A percentile compares a stretch with the other conserved stretches of the same genome.
These are phyloP conservation scores for Strigops habroptila DNA, from an alignment of 2,113 vertebrate species.

Conservation along the genomic window DNA sequence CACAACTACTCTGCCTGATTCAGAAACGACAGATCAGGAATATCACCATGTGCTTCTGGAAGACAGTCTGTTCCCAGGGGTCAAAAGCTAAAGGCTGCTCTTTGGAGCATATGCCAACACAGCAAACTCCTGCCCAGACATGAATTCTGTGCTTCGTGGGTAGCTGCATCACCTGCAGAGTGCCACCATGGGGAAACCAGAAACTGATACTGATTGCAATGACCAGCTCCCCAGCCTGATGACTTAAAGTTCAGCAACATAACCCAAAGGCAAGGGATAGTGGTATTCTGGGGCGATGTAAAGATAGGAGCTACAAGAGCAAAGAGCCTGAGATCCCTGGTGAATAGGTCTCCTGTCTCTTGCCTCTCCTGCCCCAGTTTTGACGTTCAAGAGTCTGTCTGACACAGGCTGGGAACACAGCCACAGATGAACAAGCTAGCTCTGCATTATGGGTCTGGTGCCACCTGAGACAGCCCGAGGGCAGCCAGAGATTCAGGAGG, in stretches of 20 bases:
- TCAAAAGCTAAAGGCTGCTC: background rate
- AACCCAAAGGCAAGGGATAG: background rate
- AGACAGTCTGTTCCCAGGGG: background rate
- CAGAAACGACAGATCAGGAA: background rate
- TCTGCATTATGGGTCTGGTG: background rate
- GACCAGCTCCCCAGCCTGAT: background rate
- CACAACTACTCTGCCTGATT: background rate
- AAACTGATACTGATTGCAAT: background rate
- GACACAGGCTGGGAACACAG: background rate
- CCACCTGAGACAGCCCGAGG: background rate
- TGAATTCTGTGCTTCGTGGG: background rate
- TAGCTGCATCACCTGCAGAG: background rate
- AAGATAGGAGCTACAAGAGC: background rate
- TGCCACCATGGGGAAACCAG: background rate
- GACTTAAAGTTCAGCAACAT: background rate
- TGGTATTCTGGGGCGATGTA: rapidly evolving
- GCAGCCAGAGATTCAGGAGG: background rate
- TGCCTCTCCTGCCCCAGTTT: background rate
- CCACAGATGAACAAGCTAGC: background rate
- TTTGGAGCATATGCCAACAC: background rate
- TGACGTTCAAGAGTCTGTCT: background rate
- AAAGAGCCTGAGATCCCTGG: background rate
- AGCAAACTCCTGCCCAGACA: background rate
- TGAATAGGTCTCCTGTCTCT: background rate
- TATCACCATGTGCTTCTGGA: background rate